These are phyloP conservation scores for Philopotamus ludificatus DNA, from an alignment of 1,140 invertebrate genomes.

Conservation along the genomic window DNA sequence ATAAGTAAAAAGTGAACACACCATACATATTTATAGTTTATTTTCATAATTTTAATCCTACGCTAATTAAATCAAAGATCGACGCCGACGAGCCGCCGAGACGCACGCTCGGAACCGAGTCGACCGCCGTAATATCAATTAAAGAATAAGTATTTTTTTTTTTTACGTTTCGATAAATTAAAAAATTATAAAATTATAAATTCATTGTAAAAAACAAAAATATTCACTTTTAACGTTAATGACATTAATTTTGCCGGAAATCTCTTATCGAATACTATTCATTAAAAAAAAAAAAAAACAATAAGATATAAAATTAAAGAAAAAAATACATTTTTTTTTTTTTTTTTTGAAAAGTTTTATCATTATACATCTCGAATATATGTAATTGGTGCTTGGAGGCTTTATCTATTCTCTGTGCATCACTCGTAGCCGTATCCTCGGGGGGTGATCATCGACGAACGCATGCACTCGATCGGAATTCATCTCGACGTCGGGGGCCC, in stretches of 20 bases:
- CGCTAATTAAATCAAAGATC: slow-evolving; percentile 2
- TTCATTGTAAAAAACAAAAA: too few relatives aligned
- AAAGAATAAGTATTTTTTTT: too few relatives aligned
- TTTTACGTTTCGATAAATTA: too few relatives aligned
- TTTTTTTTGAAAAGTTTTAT: too few relatives aligned
- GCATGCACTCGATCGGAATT: not conserved
- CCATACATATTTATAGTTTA: slow-evolving; percentile 19
- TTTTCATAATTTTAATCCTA: slow-evolving; percentile 18
- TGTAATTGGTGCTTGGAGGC: slow-evolving; percentile 10
- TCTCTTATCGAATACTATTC: not conserved
- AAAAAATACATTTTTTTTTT: not conserved
- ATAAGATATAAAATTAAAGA: not conserved
- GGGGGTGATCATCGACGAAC: too few relatives aligned
- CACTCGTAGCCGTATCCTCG: slow-evolving; percentile 1
- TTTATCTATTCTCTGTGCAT: slow-evolving; percentile 13
- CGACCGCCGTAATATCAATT: too few relatives aligned
- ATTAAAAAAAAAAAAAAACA: not conserved
- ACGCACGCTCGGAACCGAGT: too few relatives aligned
- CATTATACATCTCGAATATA: too few relatives aligned
- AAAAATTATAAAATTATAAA: slow-evolving; percentile 15
- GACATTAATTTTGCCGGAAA: slow-evolving; percentile 1
- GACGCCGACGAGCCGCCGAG: too few relatives aligned
- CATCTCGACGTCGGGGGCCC: too few relatives aligned
- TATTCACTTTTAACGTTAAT: slow-evolving; percentile 16
- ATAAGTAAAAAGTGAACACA: slow-evolving; percentile 30